These are phyloP conservation scores for Premnoplex brunnescens DNA, from an alignment of 2,797 vertebrate species.

Conservation along the genomic window DNA sequence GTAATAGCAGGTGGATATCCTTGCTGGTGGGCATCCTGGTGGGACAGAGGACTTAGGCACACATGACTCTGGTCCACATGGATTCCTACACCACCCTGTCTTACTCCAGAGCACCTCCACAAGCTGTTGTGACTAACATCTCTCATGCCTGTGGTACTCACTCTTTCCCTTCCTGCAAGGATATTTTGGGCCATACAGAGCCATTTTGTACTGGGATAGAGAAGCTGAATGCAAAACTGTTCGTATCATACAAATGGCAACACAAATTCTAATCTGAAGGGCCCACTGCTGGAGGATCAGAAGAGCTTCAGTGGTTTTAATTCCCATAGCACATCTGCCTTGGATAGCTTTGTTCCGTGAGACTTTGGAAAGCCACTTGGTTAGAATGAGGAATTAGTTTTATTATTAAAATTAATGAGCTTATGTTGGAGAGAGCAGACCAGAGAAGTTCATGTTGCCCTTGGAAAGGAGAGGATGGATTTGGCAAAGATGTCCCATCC, in stretches of 20 bases:
- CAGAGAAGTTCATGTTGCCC: neutral
- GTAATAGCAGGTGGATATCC: neutral
- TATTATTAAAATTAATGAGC: neutral
- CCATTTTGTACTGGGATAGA: neutral
- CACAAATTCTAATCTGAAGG: neutral
- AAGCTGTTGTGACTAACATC: neutral
- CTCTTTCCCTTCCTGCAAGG: neutral
- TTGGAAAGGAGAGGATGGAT: neutral
- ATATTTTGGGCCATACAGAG: neutral
- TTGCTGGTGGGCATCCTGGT: neutral
- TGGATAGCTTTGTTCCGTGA: neutral
- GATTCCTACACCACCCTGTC: neutral
- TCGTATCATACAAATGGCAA: neutral
- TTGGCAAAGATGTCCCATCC: neutral
- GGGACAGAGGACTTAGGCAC: neutral
- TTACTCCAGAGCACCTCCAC: neutral
- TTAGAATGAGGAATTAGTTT: neutral
- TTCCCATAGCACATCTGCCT: neutral
- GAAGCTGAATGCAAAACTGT: neutral
- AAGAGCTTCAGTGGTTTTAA: neutral
- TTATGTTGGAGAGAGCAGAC: neutral
- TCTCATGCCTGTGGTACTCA: neutral
- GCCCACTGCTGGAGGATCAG: neutral
- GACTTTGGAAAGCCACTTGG: neutral
- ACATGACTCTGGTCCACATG: neutral